phyloP scores from a whole-genome alignment of 2,888 invertebrate species.

The Platerodrilus igneus region DNA sequence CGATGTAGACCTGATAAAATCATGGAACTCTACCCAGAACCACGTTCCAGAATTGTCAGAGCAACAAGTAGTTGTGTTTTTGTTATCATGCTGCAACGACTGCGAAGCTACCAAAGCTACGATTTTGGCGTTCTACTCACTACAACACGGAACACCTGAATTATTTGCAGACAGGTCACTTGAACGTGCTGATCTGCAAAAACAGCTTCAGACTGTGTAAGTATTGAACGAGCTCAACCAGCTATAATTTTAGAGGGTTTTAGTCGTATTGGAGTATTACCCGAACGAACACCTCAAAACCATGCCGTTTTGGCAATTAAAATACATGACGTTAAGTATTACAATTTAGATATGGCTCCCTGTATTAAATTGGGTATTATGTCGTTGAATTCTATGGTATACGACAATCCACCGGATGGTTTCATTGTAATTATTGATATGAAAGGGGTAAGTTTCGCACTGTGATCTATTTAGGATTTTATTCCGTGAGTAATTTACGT shows the following conservation, averaged over 20 bases:
- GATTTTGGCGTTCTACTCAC: constrained; percentile 58
- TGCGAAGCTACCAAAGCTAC: constrained; percentile 58
- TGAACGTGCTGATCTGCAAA: constrained; percentile 41
- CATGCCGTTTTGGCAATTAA: constrained; percentile 60
- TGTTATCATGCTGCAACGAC: constrained; percentile 59
- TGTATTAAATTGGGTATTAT: constrained; percentile 53
- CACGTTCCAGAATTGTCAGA: constrained; percentile 48
- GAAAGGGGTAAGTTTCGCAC: constrained; percentile 51
- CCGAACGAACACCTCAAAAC: constrained; percentile 56
- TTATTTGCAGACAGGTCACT: constrained; percentile 58
- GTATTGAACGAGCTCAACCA: no score
- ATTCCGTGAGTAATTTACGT: no score
- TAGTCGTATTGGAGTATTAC: no score
- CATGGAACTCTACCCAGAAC: no score
- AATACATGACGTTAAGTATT: constrained; percentile 54
- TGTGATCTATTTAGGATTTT: no score
- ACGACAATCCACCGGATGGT: constrained; percentile 55
- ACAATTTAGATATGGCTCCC: constrained; percentile 56
- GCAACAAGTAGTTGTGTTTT: constrained; percentile 56
- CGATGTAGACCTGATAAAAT: no score
- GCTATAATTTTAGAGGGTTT: no score
- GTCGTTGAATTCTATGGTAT: constrained; percentile 50
- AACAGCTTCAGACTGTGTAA: constrained; percentile 53
- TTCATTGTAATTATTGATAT: constrained; percentile 65
- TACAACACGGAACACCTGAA: constrained; percentile 57